Base-by-base conservation (phyloP, 1,140 invertebrate species). In the Globodera ellingtonae region DNA sequence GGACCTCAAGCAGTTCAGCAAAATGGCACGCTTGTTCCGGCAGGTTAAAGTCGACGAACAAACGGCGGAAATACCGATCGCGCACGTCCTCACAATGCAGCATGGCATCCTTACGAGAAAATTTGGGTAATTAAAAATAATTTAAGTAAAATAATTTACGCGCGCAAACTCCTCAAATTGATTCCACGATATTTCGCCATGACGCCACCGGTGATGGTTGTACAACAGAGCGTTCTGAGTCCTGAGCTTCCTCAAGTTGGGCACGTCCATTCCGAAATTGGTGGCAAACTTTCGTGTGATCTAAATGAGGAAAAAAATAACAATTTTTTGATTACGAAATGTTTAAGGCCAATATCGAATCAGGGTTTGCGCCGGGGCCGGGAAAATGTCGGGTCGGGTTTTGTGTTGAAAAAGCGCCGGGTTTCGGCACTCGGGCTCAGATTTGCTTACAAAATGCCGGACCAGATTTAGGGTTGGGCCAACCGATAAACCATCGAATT, bases 81-180 rank as follows among this genome's bases (percentile, higher is more conserved):
- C 75, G 50, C 10, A 77, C 69, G 35, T 48, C 10, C 35, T 44
- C 7, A 65, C 15, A 62, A 44, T n/a, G 48, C 56, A 35, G 24
- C 15, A 74, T 7, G 5, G 72, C 35, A 50, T 56, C 46, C 72
- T 74, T 35, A 74, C 50, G 59, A 35, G 35, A 35, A 24, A 35
- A 35, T 35, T 35, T 35, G 35, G 0, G 35, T 35, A 35, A 35
- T 35, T 1, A 35, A 21, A 59, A 9, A n/a, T 18, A 74, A 73
- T 13, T 24, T 4, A 15, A 56, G 8, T 47, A 18, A 35, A 35
- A 35, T 35, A 35, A 35, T 35, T 77, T 81, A 79, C 80, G 18
- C 72, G 72, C n/a, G 80, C 79, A 21, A 76, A 44, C 56, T 80
- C 77, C 50, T 81, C 80, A 66, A 72, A 81, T 78, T 81, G 65